Conservation (phyloP, 2,888 invertebrate species). For the Synanthedon tipuliformis region DNA sequence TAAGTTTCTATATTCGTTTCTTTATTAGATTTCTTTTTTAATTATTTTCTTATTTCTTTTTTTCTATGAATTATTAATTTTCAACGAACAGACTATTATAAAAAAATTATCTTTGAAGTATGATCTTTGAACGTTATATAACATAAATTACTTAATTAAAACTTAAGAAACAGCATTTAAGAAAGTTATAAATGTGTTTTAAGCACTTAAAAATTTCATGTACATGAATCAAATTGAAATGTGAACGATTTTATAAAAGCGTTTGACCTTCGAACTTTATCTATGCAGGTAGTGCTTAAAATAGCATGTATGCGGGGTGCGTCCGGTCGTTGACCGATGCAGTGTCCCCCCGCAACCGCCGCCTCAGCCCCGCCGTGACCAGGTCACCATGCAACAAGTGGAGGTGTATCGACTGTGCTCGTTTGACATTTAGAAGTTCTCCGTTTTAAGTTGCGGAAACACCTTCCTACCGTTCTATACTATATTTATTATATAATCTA, state of each 20-base stretch:
- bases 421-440: conserved; percentile 55
- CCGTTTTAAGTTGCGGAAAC: not conserved
- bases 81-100: no score
- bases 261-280: conserved; percentile 48
- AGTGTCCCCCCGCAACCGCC: conserved; percentile 13
- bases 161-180: no score
- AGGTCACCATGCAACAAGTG: conserved; percentile 62
- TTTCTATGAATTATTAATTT: no score
- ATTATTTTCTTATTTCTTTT: no score
- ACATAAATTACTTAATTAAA: no score
- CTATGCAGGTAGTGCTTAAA: conserved; percentile 44
- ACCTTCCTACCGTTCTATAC: not conserved
- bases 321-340: conserved; percentile 49
- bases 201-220: no score
- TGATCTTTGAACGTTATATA: no score
- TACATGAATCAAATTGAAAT: not conserved
- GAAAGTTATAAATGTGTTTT: no score
- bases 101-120: no score
- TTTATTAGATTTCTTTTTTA: no score
- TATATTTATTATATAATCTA: not conserved
- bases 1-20: no score
- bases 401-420: conserved; percentile 48
- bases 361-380: conserved; percentile 39
- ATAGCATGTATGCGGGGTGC: conserved; percentile 51
- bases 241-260: not conserved